phyloP scores from a whole-genome alignment of 2,888 invertebrate genomes.

The Branchellion lobata region DNA sequence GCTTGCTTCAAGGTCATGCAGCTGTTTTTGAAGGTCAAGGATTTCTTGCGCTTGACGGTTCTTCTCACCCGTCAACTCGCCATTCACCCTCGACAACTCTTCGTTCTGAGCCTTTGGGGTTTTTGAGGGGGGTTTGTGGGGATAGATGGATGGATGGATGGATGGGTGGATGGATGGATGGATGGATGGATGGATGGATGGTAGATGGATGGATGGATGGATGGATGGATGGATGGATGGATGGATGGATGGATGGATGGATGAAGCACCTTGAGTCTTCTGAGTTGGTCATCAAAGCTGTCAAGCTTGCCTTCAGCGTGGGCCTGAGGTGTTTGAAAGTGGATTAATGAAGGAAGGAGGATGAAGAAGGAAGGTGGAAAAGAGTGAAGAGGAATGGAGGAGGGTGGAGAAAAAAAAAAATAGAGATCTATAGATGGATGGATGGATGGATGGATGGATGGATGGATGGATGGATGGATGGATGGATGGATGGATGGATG shows the following conservation, averaged over 20 bases:
- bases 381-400: too few relatives aligned
- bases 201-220: too few relatives aligned
- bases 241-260: too few relatives aligned
- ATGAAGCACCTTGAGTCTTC: conserved; percentile 54
- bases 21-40: conserved; percentile 68
- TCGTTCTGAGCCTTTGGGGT: conserved; percentile 67
- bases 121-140: too few relatives aligned
- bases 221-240: too few relatives aligned
- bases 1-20: conserved; percentile 88
- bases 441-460: too few relatives aligned
- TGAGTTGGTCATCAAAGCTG: conserved; percentile 72
- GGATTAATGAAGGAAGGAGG: too few relatives aligned
- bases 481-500: background rate
- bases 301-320: conserved; percentile 70
- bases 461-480: background rate
- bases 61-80: conserved; percentile 67
- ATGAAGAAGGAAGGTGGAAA: too few relatives aligned
- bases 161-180: too few relatives aligned
- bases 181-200: too few relatives aligned
- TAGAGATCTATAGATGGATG: too few relatives aligned
- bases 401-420: too few relatives aligned
- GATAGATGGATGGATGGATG: conserved; percentile 35
- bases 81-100: conserved; percentile 85
- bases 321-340: conserved; percentile 24
- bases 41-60: conserved; percentile 82